A percentile compares a stretch with the other conserved stretches of the same genome.
Evolutionary conservation across 1,140 invertebrate species (phyloP).

Genomic region (Nephila pilipes): DNA sequence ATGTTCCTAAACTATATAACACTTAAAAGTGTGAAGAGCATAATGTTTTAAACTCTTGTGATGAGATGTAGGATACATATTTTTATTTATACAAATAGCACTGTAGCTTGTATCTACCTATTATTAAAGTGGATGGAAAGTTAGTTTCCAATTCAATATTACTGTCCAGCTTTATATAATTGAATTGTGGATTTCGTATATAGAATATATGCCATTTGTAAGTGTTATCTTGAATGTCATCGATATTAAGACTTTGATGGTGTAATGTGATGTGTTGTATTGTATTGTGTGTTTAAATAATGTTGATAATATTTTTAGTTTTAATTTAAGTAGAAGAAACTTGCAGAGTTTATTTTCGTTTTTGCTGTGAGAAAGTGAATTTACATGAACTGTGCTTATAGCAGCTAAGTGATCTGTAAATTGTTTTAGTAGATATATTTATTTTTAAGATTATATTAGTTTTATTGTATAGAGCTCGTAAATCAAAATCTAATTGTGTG

Average conservation of each 20-base stretch:
- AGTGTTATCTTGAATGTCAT: conserved; percentile 43
- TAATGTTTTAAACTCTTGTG: conserved; percentile 72
- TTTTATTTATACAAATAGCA: conserved; percentile 64
- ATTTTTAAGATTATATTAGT: conserved; percentile 37
- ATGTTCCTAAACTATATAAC: conserved; percentile 74
- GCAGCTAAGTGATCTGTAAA: conserved; percentile 10
- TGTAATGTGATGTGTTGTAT: conserved; percentile 42
- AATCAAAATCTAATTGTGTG: conserved; percentile 5
- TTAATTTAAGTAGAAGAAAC: conserved; percentile 6
- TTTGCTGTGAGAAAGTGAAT: not conserved
- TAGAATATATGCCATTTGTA: conserved; percentile 53
- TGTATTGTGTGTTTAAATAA: conserved; percentile 26
- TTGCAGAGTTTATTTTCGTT: conserved; percentile 1
- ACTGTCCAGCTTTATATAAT: conserved; percentile 69
- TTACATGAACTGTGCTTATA: not conserved
- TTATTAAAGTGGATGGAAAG: conserved; percentile 47
- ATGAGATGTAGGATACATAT: conserved; percentile 71
- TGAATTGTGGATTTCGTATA: conserved; percentile 6
- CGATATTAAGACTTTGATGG: conserved; percentile 59
- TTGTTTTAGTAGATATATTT: conserved; percentile 16
- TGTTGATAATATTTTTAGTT: not conserved
- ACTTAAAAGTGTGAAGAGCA: conserved; percentile 76
- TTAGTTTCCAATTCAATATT: conserved; percentile 33
- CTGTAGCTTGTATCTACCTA: conserved; percentile 3
- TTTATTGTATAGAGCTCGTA: conserved; percentile 30